Base-by-base conservation (phyloP, 2,113 vertebrate genomes). In the Rhinolophus sinicus region DNA sequence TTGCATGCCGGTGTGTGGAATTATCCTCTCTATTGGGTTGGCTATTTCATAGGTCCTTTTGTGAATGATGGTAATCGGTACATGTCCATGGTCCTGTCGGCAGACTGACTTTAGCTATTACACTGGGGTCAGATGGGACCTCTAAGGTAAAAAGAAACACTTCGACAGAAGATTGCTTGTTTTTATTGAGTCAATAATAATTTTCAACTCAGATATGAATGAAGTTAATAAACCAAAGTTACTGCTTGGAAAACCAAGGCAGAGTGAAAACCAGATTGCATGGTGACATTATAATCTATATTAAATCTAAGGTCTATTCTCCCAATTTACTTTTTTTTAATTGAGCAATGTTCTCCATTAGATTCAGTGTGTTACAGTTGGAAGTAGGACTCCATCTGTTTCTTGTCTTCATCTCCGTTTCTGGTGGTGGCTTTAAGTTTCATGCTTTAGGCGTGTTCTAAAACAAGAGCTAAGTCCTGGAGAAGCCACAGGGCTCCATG, bases 381-480 rank as follows among this genome's bases (percentile, higher is more conserved):
- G 84, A 97, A 85, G 65, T 95, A 95, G 92, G 87, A 95, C 81
- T 97, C 64, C 76, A 94, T 93, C 94, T 97, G 38, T 96, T 97
- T 92, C 95, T 98, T 95, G 2, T 0, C 62, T 7, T 94, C 96
- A 97, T 96, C 93, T 77, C 88, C 81, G 85, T 95, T 90, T 93
- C 35, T 92, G 35, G 4, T 96, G 97, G 97, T 58, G 93, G 88
- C 96, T 97, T 19, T 69, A 95, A 97, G 96, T 97, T 75, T 88
- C 96, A 50, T 78, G 93, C 96, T 96, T 94, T 72, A 96, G 96
- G 97, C 86, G 83, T 87, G 93, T 98, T 81, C 93, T 97, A 86
- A 98, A 98, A 95, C 22, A 78, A 56, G 88, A 96, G 93, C 81
- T 82, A 90, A 97, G 62, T 54, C 75, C 87, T 91, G 94, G 33